Evolutionary conservation across 2,888 invertebrate species (phyloP).

Genomic region (Caenorhabditis becei): DNA sequence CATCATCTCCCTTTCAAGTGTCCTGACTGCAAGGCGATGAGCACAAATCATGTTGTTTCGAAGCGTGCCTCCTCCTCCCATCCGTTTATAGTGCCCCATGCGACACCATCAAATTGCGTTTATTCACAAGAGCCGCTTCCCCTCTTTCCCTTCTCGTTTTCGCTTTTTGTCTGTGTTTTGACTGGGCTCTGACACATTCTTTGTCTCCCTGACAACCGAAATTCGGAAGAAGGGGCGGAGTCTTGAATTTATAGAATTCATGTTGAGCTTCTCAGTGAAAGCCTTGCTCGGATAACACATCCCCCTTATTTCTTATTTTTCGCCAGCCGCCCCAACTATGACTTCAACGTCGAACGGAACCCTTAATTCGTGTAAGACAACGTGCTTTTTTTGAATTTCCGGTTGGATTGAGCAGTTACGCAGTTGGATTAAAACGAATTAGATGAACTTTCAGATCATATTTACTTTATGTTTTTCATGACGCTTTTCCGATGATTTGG

Average conservation of each 20-base stretch:
- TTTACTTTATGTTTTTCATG: too few species aligned
- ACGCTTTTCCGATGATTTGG: neutral
- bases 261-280: slow-evolving; percentile 36
- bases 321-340: slow-evolving; percentile 9
- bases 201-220: neutral
- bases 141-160: slow-evolving; percentile 12
- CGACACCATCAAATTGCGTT: slow-evolving; percentile 37
- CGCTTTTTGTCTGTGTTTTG: slow-evolving; percentile 2
- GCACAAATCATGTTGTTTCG: slow-evolving; percentile 51
- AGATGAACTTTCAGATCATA: too few species aligned
- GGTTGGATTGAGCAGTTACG: neutral
- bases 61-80: slow-evolving; percentile 5
- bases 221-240: slow-evolving; percentile 19
- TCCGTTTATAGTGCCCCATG: slow-evolving; percentile 28
- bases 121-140: slow-evolving; percentile 27
- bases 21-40: too few species aligned
- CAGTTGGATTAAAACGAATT: too few species aligned
- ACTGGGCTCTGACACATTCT: slow-evolving; percentile 3
- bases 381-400: neutral
- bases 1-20: too few species aligned
- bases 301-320: slow-evolving; percentile 1
- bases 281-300: slow-evolving; percentile 27
- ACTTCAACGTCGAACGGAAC: slow-evolving; percentile 30
- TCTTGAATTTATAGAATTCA: slow-evolving; percentile 18
- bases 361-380: slow-evolving; percentile 30